These are phyloP conservation scores for Trididemnum clinides DNA, from an alignment of 23 tunicate genomes.

Conservation along the genomic window DNA sequence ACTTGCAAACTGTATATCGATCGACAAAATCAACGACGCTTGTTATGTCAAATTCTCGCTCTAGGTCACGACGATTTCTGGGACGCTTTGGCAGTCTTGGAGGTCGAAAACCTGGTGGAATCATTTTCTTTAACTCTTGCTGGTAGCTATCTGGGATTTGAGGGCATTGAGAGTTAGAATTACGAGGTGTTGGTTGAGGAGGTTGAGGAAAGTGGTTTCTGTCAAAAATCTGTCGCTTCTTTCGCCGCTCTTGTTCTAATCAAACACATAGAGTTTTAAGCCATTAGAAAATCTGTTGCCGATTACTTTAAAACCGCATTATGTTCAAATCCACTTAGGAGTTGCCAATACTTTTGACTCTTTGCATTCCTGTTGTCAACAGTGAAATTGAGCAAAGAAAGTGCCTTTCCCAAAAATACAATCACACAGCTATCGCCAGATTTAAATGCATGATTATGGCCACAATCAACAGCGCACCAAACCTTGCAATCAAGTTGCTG, in stretches of 20 bases:
- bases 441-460: no score
- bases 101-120: constrained; percentile 11
- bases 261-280: no score
- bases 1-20: constrained; percentile 33
- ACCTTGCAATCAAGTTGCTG: no score
- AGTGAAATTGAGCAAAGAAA: no score
- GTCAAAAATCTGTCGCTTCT: background rate
- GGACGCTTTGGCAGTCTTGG: background rate
- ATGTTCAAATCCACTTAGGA: no score
- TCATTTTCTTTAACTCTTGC: background rate
- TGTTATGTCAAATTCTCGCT: background rate
- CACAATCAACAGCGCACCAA: no score
- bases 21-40: constrained; percentile 38
- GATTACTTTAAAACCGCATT: no score
- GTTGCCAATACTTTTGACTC: no score
- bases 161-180: constrained; percentile 13
- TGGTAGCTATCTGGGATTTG: background rate
- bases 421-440: no score
- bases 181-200: background rate
- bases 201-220: background rate
- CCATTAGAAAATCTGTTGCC: no score
- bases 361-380: no score
- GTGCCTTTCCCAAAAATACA: no score
- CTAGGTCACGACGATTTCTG: background rate
- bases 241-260: background rate